Evolutionary conservation across 2,888 invertebrate species (phyloP), one percentile per base, ranked within the genome.

Genomic region (Eumerus sabulonum): DNA sequence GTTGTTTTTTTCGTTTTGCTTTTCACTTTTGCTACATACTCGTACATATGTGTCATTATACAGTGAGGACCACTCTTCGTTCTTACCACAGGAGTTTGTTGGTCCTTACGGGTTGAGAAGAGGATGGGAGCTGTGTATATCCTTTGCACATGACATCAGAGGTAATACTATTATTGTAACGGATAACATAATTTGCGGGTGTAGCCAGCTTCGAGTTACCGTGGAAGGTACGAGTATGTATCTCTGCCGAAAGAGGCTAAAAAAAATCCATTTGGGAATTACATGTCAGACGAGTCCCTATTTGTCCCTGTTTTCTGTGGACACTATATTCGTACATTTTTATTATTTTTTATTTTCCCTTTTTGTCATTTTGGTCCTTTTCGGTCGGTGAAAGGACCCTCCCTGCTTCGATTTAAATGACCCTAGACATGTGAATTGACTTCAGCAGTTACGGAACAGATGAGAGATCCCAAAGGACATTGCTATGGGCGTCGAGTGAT

Each of bases 121-220:
- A 36, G 27, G 13, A 54, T 17, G 11, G 38, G 9, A 11, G 12
- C 40, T n/a, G 40, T 12, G 4, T 9, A 27, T 54, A 18, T 59
- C 19, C 9, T 4, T 14, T 13, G 35, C 40, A 11, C 9, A 48
- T 4, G 35, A 42, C 47, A 45, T 53, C 9, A 59, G 51, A 14
- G 51, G 68, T 79, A 79, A 74, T 64, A 68, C 62, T 74, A 79
- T 79, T 64, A 74, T 74, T 79, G 54, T 64, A 40, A 79, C 63
- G 59, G 68, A 68, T 79, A 74, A 56, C 68, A 59, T 68, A 53
- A 73, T 74, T 79, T 68, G 54, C 68, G 53, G 48, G 63, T 67
- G 73, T 53, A 63, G 59, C 48, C 63, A 53, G 63, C 53, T 79
- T 68, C 44, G 35, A 53, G 47, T 40, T 44, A 62, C 67, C 19